These are phyloP conservation scores for Sciurus niger DNA, from an alignment of 2,113 vertebrate genomes.

Conservation along the genomic window DNA sequence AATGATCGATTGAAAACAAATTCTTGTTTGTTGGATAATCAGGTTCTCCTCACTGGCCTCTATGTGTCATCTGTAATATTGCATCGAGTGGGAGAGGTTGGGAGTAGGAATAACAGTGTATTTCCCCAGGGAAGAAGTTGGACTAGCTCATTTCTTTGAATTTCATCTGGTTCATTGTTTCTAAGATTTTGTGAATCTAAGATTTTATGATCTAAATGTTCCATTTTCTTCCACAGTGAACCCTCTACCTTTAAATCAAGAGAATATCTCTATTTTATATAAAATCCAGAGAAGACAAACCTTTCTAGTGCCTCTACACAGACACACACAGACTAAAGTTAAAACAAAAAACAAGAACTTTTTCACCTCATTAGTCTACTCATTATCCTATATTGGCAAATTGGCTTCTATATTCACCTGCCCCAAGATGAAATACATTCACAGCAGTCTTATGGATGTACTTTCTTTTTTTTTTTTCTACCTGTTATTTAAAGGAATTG, in stretches of 20 bases:
- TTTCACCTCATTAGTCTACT: neutral
- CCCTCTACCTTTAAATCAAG: constrained; percentile 46
- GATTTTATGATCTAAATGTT: constrained; percentile 67
- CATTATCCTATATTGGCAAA: constrained; percentile 16
- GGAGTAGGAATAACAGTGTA: neutral
- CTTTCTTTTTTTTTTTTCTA: constrained; percentile 56
- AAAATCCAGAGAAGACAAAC: neutral
- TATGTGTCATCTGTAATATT: neutral
- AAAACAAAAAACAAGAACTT: neutral
- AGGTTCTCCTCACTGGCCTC: neutral
- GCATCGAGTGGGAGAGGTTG: neutral
- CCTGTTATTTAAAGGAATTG: constrained; percentile 71
- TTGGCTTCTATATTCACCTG: neutral
- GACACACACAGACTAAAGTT: neutral
- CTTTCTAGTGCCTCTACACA: neutral
- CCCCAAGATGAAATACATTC: neutral
- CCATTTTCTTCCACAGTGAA: constrained; percentile 43
- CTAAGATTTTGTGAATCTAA: constrained; percentile 50
- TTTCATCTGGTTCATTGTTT: constrained; percentile 33
- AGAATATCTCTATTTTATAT: constrained; percentile 49
- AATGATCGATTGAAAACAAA: neutral
- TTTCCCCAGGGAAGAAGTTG: constrained; percentile 21
- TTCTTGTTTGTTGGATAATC: neutral
- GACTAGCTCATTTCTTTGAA: constrained; percentile 57
- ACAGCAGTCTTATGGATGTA: neutral